Evolutionary conservation across 2,113 vertebrate species (phyloP).

Genomic region (Cariama cristata): DNA sequence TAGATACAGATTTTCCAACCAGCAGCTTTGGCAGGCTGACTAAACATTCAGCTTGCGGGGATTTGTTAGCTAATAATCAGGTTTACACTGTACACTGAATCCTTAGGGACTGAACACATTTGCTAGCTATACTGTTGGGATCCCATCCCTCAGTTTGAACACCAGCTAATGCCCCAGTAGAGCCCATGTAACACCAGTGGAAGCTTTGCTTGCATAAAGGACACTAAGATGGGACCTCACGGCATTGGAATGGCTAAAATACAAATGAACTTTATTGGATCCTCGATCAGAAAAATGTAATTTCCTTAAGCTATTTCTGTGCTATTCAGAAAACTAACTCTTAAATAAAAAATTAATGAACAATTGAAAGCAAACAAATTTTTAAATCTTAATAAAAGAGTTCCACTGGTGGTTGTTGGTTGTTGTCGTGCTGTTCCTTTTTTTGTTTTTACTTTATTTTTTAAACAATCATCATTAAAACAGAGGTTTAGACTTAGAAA

Average conservation of each 20-base stretch:
- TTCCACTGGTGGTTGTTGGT: not conserved
- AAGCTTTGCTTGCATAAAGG: not conserved
- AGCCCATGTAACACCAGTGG: not conserved
- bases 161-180: not conserved
- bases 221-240: not conserved
- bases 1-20: constrained; percentile 22
- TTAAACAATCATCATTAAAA: not conserved
- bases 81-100: not conserved
- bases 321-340: not conserved
- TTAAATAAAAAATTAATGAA: not conserved
- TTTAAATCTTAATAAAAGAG: not conserved
- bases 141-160: not conserved
- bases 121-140: not conserved
- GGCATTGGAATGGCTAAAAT: not conserved
- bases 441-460: not conserved
- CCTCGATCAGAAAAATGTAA: not conserved
- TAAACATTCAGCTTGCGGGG: not conserved
- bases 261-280: not conserved
- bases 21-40: not conserved
- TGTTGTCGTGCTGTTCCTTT: not conserved
- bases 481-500: not conserved
- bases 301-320: not conserved
- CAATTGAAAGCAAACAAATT: no score
- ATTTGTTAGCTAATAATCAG: constrained; percentile 20
- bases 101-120: not conserved